Percentiles rank a stretch among this genome's conserved stretches.
phyloP scores from a whole-genome alignment of 2,888 invertebrate species.

The Ischnura elegans region DNA sequence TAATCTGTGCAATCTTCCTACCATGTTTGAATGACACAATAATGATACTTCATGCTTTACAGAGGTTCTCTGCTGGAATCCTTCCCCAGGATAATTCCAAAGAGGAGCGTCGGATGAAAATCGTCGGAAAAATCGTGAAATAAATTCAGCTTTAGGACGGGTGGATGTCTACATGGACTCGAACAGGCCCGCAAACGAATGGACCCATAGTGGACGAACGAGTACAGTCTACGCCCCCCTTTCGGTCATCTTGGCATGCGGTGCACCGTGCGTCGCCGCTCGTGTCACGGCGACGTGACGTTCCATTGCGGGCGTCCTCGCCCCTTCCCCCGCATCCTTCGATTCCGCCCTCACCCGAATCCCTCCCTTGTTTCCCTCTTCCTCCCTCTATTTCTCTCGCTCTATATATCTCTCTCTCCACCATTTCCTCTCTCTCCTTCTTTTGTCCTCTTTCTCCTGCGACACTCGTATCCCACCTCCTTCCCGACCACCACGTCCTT shows the following conservation, averaged over 20 bases:
- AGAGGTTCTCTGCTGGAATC: no score
- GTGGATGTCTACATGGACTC: not conserved
- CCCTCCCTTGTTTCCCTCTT: not conserved
- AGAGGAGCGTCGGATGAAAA: not conserved
- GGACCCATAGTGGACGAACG: not conserved
- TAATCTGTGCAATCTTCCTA: no score
- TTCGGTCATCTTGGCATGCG: not conserved
- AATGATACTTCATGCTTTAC: no score
- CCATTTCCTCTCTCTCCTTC: not conserved
- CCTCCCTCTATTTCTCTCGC: not conserved
- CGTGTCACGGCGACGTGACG: conserved; percentile 33
- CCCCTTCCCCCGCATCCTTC: not conserved
- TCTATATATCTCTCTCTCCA: not conserved
- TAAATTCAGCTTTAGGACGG: not conserved
- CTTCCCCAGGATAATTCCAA: not conserved
- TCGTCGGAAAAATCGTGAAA: not conserved
- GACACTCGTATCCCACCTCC: not conserved
- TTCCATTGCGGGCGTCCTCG: not conserved
- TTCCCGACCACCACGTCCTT: not conserved
- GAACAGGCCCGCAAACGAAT: not conserved
- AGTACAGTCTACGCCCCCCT: not conserved
- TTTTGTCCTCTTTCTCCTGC: not conserved
- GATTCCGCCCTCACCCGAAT: not conserved
- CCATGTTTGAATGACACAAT: no score
- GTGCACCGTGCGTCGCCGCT: not conserved